phyloP scores from a whole-genome alignment of 2,797 vertebrate species.

The Hemitrygon akajei region DNA sequence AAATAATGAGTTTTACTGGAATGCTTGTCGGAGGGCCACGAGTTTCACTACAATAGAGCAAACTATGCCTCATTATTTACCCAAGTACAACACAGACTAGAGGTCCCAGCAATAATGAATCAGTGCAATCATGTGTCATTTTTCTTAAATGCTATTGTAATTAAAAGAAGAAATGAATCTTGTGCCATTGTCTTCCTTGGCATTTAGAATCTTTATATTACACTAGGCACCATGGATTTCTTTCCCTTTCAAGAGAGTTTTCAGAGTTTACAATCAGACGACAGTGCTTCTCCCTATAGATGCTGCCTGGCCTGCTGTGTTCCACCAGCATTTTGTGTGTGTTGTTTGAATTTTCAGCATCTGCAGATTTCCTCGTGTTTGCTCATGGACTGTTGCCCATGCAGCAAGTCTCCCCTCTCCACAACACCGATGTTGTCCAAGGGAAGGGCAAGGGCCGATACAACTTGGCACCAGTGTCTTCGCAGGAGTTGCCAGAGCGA shows the following conservation, averaged over 20 bases:
- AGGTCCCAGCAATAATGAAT: not conserved
- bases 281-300: too few relatives aligned
- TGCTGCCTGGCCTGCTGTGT: too few relatives aligned
- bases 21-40: not conserved
- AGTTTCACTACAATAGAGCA: not conserved
- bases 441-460: too few relatives aligned
- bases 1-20: not conserved
- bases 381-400: too few relatives aligned
- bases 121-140: not conserved
- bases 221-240: not conserved
- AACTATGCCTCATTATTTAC: not conserved
- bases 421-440: too few relatives aligned
- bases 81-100: not conserved
- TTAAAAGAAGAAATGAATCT: not conserved
- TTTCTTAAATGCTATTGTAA: not conserved
- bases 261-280: too few relatives aligned
- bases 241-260: not conserved
- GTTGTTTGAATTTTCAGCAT: too few relatives aligned
- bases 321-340: too few relatives aligned
- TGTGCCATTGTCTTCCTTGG: not conserved
- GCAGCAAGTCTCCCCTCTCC: too few relatives aligned
- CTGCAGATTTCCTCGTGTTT: too few relatives aligned
- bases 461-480: too few relatives aligned
- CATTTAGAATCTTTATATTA: not conserved
- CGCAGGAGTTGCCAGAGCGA: too few relatives aligned